Evolutionary conservation across 2,888 invertebrate genomes (phyloP), one percentile per base, ranked within the genome.

Genomic region (Helobdella robusta): DNA sequence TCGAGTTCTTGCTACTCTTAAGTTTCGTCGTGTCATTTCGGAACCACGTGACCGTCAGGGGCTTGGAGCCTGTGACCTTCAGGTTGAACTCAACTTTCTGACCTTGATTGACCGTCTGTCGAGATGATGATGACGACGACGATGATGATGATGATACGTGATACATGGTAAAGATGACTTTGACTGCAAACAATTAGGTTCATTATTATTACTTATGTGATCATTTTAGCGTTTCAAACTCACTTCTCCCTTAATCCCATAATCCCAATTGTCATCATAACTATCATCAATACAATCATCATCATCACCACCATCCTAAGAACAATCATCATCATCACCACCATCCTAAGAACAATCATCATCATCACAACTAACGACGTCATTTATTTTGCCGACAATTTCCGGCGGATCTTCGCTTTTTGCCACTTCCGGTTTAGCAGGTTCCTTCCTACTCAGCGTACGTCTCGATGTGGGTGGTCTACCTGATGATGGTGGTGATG

Each of bases 1-100:
- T 87, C 11, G 86, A 83, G 64, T 89, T 88, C 20, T 86, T 86
- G 0, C 89, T 86, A 71, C 88, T 86, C 70, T 85, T 86, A 32
- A 93, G 84, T 11, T 88, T 83, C 32, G 59, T 65, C 15, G 86
- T 87, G 1, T 85, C 84, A 70, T 84, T 81, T 59, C 74, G 74
- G 25, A 67, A 72, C 78, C 78, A 78, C 18, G 70, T 72, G 32
- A 73, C 72, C 25, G 73, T 73, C 18, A 78, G 70, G 5, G 78
- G 78, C 64, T 75, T 75, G 20, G 74, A 74, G 15, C 78, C 78
- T 28, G 71, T 71, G 20, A 78, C 71, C 67, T 75, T 75, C 58
- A 74, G 73, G n/a, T 71, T 70, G 62, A 76, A 72, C 48, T 76
- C 76, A n/a, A 74, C 73, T 28, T 72, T 67, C 52, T 74, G 74